phyloP scores from a whole-genome alignment of 2,113 vertebrate genomes.

The Conger conger region DNA sequence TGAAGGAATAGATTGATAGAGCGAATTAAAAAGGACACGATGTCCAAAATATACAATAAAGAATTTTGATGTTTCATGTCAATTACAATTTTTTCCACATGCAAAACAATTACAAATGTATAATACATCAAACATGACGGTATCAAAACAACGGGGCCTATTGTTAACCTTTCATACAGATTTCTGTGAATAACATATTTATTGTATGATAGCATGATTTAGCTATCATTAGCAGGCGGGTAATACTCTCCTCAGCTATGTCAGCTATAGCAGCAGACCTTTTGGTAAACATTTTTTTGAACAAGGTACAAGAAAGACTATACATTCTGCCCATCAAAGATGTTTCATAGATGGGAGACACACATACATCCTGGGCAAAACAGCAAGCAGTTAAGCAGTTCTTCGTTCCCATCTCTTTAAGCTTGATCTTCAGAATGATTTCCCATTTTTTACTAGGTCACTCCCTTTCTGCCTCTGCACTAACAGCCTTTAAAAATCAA shows the following conservation, averaged over 20 bases:
- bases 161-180: neutral
- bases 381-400: neutral
- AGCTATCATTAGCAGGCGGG: neutral
- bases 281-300: neutral
- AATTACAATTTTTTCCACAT: conserved; percentile 48
- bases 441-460: conserved; percentile 37
- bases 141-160: neutral
- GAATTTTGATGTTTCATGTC: conserved; percentile 44
- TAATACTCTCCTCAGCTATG: neutral
- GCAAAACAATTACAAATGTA: conserved; percentile 48
- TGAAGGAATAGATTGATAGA: conserved; percentile 25
- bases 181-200: neutral
- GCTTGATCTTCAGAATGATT: conserved; percentile 42
- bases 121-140: conserved; percentile 11
- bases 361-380: neutral
- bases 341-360: neutral
- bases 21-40: conserved; percentile 57
- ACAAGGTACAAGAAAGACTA: neutral
- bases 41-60: conserved; percentile 56
- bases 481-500: conserved; percentile 49
- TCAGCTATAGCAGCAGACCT: neutral
- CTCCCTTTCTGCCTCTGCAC: conserved; percentile 42
- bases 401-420: conserved; percentile 1
- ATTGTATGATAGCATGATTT: too few relatives aligned
- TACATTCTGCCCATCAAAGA: neutral